Evolutionary conservation across 1,140 invertebrate genomes (phyloP).

Genomic region (Drosophila aff.): DNA sequence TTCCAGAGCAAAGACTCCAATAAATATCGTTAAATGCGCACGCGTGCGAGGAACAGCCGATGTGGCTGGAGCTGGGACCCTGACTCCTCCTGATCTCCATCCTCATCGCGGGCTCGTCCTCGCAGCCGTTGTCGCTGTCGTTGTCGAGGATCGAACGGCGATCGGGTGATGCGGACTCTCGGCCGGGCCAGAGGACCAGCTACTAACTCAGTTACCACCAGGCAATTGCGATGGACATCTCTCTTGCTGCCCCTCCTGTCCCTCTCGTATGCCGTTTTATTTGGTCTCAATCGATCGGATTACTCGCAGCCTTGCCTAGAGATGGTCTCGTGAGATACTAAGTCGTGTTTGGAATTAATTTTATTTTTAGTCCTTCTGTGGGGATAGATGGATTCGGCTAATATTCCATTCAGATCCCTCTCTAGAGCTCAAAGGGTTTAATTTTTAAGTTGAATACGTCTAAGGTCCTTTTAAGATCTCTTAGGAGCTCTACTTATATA

Average conservation of each 20-base stretch:
- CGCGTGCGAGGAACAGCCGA: constrained; percentile 71
- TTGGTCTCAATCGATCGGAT: constrained; percentile 49
- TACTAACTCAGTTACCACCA: constrained; percentile 79
- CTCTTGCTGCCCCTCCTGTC: constrained; percentile 37
- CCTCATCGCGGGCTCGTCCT: constrained; percentile 16
- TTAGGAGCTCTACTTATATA: no score
- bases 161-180: constrained; percentile 25
- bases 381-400: neutral
- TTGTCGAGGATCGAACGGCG: constrained; percentile 28
- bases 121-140: constrained; percentile 37
- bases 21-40: constrained; percentile 84
- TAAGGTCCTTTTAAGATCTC: neutral
- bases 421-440: neutral
- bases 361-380: neutral
- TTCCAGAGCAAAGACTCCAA: constrained; percentile 80
- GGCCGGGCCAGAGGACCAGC: constrained; percentile 48
- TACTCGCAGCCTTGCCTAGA: neutral
- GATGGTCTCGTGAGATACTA: constrained; percentile 23
- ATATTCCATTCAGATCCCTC: neutral
- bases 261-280: constrained; percentile 8
- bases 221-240: constrained; percentile 79
- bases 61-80: constrained; percentile 8
- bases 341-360: neutral
- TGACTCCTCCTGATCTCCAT: constrained; percentile 29
- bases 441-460: neutral